These are phyloP conservation scores for Cyanocitta stelleri DNA, from an alignment of 2,113 vertebrate species.

Conservation along the genomic window DNA sequence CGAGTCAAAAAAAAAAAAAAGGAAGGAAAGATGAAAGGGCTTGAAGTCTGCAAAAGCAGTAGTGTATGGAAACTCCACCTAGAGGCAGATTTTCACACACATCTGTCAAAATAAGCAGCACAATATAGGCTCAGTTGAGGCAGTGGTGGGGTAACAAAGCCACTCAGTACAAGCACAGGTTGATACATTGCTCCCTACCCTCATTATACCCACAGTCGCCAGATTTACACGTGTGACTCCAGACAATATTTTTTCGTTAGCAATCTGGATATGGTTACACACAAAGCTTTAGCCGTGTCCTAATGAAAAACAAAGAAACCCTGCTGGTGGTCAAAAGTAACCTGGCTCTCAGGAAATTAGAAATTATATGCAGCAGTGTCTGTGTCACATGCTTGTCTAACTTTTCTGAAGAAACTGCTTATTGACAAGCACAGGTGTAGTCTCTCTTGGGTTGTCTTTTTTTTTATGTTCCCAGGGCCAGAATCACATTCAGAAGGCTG, in stretches of 20 bases:
- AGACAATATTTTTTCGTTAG: constrained; percentile 36
- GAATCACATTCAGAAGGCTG: not conserved
- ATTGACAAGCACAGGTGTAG: not conserved
- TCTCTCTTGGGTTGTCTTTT: not conserved
- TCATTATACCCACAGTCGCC: not conserved
- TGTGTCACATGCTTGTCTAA: not conserved
- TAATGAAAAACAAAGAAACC: constrained; percentile 51
- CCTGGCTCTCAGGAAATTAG: constrained; percentile 36
- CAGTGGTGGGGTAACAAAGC: not conserved
- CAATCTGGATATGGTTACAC: constrained; percentile 46
- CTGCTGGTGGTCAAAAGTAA: constrained; percentile 46
- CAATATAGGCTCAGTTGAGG: not conserved
- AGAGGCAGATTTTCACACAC: not conserved
- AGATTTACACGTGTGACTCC: not conserved
- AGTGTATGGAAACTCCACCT: not conserved
- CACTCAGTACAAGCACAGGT: not conserved
- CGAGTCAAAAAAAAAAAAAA: not conserved
- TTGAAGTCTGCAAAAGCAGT: not conserved
- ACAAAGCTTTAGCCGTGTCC: not conserved
- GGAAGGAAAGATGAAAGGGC: not conserved
- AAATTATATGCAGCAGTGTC: not conserved
- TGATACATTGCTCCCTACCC: not conserved
- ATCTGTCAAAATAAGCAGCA: not conserved
- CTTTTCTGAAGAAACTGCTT: not conserved
- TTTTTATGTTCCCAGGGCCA: not conserved